Evolutionary conservation across 1,140 invertebrate species (phyloP).

Genomic region (Spodoptera litura): DNA sequence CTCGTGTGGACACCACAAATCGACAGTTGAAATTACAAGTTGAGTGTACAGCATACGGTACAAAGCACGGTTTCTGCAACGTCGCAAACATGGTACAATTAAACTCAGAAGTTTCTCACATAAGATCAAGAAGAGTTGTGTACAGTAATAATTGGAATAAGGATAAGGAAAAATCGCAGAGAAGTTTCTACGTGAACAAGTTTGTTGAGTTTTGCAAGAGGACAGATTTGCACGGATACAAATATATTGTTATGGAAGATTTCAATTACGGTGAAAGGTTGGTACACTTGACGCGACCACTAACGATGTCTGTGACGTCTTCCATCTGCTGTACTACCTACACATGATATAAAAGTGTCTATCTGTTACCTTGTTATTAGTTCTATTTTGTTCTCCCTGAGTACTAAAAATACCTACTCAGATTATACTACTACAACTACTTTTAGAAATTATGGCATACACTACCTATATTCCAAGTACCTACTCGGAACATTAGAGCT

Average conservation of each 20-base stretch:
- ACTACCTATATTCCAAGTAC: no score
- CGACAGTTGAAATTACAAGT: slow-evolving; percentile 55
- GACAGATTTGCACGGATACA: slow-evolving; percentile 78
- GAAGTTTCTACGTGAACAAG: slow-evolving; percentile 54
- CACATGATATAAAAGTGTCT: no score
- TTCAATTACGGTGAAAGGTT: slow-evolving; percentile 75
- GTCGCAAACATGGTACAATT: slow-evolving; percentile 50
- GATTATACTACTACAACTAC: no score
- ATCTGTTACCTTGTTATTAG: no score
- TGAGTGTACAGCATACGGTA: slow-evolving; percentile 24
- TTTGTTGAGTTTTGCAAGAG: slow-evolving; percentile 76
- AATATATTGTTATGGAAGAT: slow-evolving; percentile 79
- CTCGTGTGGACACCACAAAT: slow-evolving; percentile 53
- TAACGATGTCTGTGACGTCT: neutral
- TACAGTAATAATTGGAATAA: slow-evolving; percentile 39
- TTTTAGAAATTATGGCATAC: no score
- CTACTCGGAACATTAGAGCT: no score
- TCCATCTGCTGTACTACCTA: no score
- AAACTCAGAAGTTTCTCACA: slow-evolving; percentile 21
- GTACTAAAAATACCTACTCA: no score
- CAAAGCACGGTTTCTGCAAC: neutral
- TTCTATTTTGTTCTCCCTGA: no score
- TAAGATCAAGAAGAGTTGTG: slow-evolving; percentile 9
- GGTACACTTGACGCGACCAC: slow-evolving; percentile 31
- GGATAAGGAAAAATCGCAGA: slow-evolving; percentile 46